A percentile compares a stretch with the other conserved stretches of the same genome.
These are phyloP conservation scores for Limnephilus auricula DNA, from an alignment of 2,888 invertebrate species.

Conservation along the genomic window DNA sequence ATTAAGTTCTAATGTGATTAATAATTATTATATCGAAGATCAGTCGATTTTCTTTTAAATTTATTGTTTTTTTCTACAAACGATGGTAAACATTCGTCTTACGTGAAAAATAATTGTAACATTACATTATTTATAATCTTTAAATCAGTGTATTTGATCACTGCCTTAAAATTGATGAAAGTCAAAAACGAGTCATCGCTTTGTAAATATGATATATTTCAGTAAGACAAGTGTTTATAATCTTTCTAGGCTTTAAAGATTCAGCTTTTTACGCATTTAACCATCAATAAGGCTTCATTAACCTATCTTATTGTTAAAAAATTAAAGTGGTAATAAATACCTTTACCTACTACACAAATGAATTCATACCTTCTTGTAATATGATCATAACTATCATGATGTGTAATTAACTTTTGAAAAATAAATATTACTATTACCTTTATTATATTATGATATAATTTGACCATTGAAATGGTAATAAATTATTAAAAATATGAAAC, in stretches of 20 bases:
- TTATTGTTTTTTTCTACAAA: constrained; percentile 11
- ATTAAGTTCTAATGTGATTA: constrained; percentile 14
- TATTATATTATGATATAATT: constrained; percentile 65
- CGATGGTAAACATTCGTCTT: constrained; percentile 28
- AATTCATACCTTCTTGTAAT: constrained; percentile 60
- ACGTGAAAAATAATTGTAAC: not conserved
- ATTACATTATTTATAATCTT: not conserved
- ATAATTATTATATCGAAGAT: constrained; percentile 14
- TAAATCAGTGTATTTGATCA: not conserved
- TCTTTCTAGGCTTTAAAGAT: constrained; percentile 39
- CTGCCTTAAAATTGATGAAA: not conserved
- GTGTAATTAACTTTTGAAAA: constrained; percentile 65
- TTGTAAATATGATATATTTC: not conserved
- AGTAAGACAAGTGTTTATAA: constrained; percentile 27
- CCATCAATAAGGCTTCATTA: constrained; percentile 43
- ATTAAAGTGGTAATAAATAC: constrained; percentile 60
- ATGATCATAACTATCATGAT: constrained; percentile 59
- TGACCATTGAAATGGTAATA: constrained; percentile 66
- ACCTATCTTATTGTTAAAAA: constrained; percentile 48
- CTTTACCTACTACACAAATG: constrained; percentile 65
- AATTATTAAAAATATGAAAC: constrained; percentile 63
- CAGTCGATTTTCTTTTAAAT: constrained; percentile 26
- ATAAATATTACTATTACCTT: constrained; percentile 65
- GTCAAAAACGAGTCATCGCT: not conserved
- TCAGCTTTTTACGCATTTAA: constrained; percentile 52